phyloP scores from a whole-genome alignment of 2,888 invertebrate genomes.

The Orthosia cruda region DNA sequence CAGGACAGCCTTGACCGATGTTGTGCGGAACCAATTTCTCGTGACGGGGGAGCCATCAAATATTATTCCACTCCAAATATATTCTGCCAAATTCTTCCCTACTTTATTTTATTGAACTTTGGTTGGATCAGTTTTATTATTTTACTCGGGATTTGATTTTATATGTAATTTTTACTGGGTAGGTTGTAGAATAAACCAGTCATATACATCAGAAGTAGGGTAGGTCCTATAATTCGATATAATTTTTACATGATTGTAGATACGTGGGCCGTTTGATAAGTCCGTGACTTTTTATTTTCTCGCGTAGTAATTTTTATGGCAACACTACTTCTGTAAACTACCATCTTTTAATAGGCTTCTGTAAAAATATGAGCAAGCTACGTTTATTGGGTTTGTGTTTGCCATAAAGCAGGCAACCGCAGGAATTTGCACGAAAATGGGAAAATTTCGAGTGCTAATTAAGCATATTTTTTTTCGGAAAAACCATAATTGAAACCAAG shows the following conservation, averaged over 20 bases:
- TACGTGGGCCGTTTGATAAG: too few species aligned
- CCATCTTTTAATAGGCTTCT: too few species aligned
- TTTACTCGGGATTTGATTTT: not conserved
- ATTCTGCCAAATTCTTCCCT: conserved; percentile 26
- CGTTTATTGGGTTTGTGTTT: too few species aligned
- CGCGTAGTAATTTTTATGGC: too few species aligned
- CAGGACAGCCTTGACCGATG: conserved; percentile 26
- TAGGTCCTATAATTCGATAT: not conserved
- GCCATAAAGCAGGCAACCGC: too few species aligned
- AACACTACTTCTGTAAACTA: too few species aligned
- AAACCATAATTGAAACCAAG: too few species aligned
- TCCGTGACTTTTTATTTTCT: too few species aligned
- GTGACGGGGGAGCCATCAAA: conserved; percentile 35
- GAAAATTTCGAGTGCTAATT: too few species aligned
- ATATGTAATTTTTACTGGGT: not conserved
- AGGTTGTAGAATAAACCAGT: not conserved
- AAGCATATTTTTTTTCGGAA: too few species aligned
- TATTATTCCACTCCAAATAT: conserved; percentile 38
- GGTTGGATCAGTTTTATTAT: conserved; percentile 7
- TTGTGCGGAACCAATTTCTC: conserved; percentile 17
- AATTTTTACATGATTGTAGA: not conserved
- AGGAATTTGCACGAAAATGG: too few species aligned
- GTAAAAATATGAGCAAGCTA: too few species aligned
- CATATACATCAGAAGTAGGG: not conserved
- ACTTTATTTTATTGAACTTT: conserved; percentile 26